phyloP scores from a whole-genome alignment of 2,797 vertebrate species.

The Crenichthys baileyi region DNA sequence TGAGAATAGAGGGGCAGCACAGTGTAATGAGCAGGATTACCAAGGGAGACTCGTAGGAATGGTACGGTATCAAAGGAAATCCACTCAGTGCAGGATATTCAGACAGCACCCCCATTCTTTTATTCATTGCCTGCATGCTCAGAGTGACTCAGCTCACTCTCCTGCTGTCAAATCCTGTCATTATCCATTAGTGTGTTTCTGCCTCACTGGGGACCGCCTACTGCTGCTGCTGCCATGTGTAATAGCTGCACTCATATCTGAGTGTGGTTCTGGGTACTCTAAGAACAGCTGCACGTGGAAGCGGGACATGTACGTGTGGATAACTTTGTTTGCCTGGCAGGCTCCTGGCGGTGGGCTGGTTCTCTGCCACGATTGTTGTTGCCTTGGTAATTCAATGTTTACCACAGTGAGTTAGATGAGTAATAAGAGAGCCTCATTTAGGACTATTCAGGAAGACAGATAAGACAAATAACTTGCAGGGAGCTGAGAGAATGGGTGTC shows the following conservation, averaged over 20 bases:
- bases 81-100: constrained; percentile 64
- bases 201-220: constrained; percentile 61
- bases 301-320: constrained; percentile 6
- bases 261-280: constrained; percentile 16
- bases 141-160: constrained; percentile 77
- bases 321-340: constrained; percentile 30
- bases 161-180: constrained; percentile 72
- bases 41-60: constrained; percentile 70
- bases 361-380: constrained; percentile 26
- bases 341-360: constrained; percentile 24
- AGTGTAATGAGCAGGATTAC: constrained; percentile 71
- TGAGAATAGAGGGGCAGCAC: constrained; percentile 57
- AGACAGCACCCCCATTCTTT: constrained; percentile 68
- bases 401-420: constrained; percentile 37
- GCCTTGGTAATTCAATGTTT: constrained; percentile 33
- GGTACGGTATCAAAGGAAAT: constrained; percentile 73
- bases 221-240: constrained; percentile 40
- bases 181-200: constrained; percentile 74
- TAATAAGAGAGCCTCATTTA: constrained; percentile 41
- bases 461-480: constrained; percentile 20
- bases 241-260: constrained; percentile 27
- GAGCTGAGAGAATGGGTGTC: constrained; percentile 1
- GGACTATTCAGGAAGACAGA: constrained; percentile 31
- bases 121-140: constrained; percentile 68
- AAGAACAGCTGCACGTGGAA: constrained; percentile 22